Conservation (phyloP, 2,113 vertebrate genomes). For the Tonatia bakeri region DNA sequence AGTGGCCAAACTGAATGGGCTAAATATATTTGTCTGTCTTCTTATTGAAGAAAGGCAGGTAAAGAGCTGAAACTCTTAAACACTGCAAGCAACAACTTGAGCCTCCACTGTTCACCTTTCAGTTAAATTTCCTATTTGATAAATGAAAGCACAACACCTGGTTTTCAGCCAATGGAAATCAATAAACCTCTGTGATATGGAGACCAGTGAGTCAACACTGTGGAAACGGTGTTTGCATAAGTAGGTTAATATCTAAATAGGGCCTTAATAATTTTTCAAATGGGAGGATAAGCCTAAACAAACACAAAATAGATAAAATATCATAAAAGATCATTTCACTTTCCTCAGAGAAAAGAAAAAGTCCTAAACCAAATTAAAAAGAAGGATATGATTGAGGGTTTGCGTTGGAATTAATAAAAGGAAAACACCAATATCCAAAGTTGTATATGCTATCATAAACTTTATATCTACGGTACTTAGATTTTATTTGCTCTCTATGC, state of each 20-base stretch:
- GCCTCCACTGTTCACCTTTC: neutral
- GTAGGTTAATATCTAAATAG: neutral
- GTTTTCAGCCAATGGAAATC: neutral
- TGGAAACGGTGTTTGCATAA: neutral
- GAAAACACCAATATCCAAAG: conserved; percentile 80
- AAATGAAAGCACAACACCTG: conserved; percentile 2
- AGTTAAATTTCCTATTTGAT: conserved; percentile 21
- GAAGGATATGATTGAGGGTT: conserved; percentile 67
- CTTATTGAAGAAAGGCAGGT: neutral
- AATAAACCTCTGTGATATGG: neutral
- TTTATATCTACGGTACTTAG: conserved; percentile 78
- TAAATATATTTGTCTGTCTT: neutral
- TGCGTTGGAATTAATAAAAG: conserved; percentile 82
- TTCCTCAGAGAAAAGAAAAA: conserved; percentile 47
- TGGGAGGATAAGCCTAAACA: neutral
- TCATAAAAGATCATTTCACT: conserved; percentile 27
- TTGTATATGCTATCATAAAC: conserved; percentile 81
- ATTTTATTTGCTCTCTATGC: conserved; percentile 82
- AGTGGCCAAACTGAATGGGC: neutral
- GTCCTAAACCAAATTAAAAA: conserved; percentile 74
- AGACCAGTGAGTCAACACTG: neutral
- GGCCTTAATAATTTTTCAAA: neutral
- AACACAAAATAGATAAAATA: conserved; percentile 12
- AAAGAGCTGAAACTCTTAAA: neutral
- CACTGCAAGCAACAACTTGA: neutral